A percentile compares a stretch with the other conserved stretches of the same genome.
phyloP scores from a whole-genome alignment of 1,140 invertebrate species.

The Lamellibrachia luymesi region DNA sequence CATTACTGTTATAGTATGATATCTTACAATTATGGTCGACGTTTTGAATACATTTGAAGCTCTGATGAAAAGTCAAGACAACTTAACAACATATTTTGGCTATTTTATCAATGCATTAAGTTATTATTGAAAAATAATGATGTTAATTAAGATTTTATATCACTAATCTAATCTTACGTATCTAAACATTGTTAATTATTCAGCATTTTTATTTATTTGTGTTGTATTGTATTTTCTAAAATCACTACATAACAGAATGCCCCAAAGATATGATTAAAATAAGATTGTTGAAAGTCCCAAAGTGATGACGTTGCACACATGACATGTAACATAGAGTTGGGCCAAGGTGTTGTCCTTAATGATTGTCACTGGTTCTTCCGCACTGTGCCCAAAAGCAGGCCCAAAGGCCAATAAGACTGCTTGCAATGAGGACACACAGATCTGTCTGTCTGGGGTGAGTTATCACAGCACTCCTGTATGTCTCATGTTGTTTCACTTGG shows the following conservation, averaged over 20 bases:
- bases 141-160: too few relatives aligned
- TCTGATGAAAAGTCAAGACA: too few relatives aligned
- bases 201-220: too few relatives aligned
- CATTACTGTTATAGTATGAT: too few relatives aligned
- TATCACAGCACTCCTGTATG: neutral
- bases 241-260: neutral
- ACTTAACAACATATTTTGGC: too few relatives aligned
- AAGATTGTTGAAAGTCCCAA: neutral
- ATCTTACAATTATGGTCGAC: too few relatives aligned
- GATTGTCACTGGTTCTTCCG: slow-evolving; percentile 39
- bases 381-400: slow-evolving; percentile 75
- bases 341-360: neutral
- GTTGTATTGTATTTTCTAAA: neutral
- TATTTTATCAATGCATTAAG: too few relatives aligned
- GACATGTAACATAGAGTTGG: neutral
- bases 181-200: neutral
- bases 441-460: slow-evolving; percentile 28
- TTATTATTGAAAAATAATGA: too few relatives aligned
- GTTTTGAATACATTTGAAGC: too few relatives aligned
- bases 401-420: slow-evolving; percentile 75
- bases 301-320: neutral
- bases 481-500: too few relatives aligned
- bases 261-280: neutral
- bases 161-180: slow-evolving; percentile 13
- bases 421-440: slow-evolving; percentile 58